Evolutionary conservation across 2,888 invertebrate species (phyloP).

Genomic region (Anoncus sp.): DNA sequence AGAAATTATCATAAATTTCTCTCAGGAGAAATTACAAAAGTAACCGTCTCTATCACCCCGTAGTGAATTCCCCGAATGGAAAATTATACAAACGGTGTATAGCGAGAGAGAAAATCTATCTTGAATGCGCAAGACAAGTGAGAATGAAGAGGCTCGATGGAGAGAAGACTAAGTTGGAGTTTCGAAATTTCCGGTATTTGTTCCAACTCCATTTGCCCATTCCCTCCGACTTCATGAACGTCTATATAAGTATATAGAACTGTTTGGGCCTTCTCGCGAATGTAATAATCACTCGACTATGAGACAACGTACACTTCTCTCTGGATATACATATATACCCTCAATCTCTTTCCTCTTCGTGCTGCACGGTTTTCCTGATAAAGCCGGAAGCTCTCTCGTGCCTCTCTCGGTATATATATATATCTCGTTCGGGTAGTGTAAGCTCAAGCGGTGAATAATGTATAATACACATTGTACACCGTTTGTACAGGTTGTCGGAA

Average conservation of each 20-base stretch:
- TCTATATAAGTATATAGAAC: not conserved
- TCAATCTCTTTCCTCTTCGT: conserved; percentile 11
- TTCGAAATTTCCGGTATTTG: conserved; percentile 55
- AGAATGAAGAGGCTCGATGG: conserved; percentile 12
- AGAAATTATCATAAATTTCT: conserved; percentile 36
- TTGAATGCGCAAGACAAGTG: conserved; percentile 14
- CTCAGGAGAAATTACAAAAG: conserved; percentile 24
- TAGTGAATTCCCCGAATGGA: conserved; percentile 35
- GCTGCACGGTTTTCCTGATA: conserved; percentile 12
- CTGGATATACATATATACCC: too few species aligned
- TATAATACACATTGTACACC: not conserved
- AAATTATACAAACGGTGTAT: conserved; percentile 32
- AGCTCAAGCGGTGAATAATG: conserved; percentile 5
- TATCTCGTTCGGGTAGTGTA: not conserved
- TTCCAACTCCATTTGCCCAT: conserved; percentile 44
- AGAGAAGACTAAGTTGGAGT: conserved; percentile 21
- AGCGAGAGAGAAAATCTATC: conserved; percentile 12
- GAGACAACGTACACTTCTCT: conserved; percentile 17
- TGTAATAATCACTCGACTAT: conserved; percentile 52
- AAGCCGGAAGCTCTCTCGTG: conserved; percentile 13
- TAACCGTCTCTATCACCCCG: not conserved
- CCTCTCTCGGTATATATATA: too few species aligned
- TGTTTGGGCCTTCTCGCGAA: not conserved
- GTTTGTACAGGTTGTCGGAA: not conserved
- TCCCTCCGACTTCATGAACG: conserved; percentile 15